A percentile compares a stretch with the other conserved stretches of the same genome.
Evolutionary conservation across 2,888 invertebrate species (phyloP).

Genomic region (Drosophila pegasa): DNA sequence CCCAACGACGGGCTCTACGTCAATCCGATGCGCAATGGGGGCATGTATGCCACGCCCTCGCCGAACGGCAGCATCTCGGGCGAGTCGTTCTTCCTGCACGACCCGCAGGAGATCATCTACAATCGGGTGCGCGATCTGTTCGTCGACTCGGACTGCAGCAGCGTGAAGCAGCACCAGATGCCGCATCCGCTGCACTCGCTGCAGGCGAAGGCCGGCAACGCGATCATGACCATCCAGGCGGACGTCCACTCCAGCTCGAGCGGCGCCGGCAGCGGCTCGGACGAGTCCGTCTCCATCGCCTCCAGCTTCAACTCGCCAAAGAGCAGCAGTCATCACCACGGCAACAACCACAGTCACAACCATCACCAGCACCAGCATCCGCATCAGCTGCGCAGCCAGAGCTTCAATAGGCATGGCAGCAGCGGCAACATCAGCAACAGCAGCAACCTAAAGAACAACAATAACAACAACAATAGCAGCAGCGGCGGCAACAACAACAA

Average conservation of each 20-base stretch:
- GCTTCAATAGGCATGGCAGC: slow-evolving; percentile 59
- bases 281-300: slow-evolving; percentile 87
- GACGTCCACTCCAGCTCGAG: slow-evolving; percentile 92
- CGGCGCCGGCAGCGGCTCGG: slow-evolving; percentile 87
- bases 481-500: slow-evolving; percentile 21
- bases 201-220: slow-evolving; percentile 76
- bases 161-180: slow-evolving; percentile 71
- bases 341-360: slow-evolving; percentile 40
- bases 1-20: slow-evolving; percentile 91
- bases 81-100: slow-evolving; percentile 94
- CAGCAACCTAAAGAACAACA: slow-evolving; percentile 37
- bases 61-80: slow-evolving; percentile 87
- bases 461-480: slow-evolving; percentile 9
- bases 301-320: slow-evolving; percentile 85
- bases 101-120: slow-evolving; percentile 91
- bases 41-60: slow-evolving; percentile 86
- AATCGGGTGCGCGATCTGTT: slow-evolving; percentile 94
- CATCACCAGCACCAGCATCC: slow-evolving; percentile 42
- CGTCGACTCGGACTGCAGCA: slow-evolving; percentile 86
- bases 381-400: slow-evolving; percentile 67
- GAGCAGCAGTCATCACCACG: slow-evolving; percentile 76
- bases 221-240: slow-evolving; percentile 90
- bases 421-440: slow-evolving; percentile 45
- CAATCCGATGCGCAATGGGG: slow-evolving; percentile 89
- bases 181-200: slow-evolving; percentile 59